Evolutionary conservation across 2,113 vertebrate genomes (phyloP).

Genomic region (Hoplias malabaricus): DNA sequence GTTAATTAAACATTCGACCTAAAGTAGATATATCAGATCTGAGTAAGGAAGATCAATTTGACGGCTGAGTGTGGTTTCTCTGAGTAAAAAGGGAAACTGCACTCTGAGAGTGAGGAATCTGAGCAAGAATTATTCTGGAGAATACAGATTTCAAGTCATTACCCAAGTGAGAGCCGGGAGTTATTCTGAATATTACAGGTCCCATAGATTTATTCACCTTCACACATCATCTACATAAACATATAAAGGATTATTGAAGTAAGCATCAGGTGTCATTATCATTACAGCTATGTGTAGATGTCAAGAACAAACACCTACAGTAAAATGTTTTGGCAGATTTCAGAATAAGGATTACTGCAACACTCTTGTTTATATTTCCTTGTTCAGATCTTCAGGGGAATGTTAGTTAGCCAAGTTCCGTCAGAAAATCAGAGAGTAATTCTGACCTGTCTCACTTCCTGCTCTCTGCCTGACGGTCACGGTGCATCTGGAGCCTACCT

Average conservation of each 20-base stretch:
- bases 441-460: not conserved
- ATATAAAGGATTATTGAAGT: too few species aligned
- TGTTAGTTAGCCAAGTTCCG: not conserved
- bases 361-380: not conserved
- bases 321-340: too few species aligned
- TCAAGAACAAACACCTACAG: too few species aligned
- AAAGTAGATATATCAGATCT: not conserved
- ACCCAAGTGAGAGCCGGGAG: not conserved
- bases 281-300: too few species aligned
- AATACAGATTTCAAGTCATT: not conserved
- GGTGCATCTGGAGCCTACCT: too few species aligned
- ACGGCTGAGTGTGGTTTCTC: not conserved
- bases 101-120: not conserved
- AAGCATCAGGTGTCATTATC: too few species aligned
- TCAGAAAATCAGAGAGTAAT: not conserved
- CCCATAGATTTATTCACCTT: too few species aligned
- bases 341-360: not conserved
- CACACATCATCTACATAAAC: too few species aligned
- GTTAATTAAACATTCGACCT: not conserved
- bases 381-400: conserved; percentile 2
- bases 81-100: not conserved
- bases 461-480: conserved; percentile 7
- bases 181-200: not conserved
- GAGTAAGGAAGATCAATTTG: not conserved
- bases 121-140: not conserved